Evolutionary conservation across 2,797 vertebrate species (phyloP).

Genomic region (Megalops cyprinoides): DNA sequence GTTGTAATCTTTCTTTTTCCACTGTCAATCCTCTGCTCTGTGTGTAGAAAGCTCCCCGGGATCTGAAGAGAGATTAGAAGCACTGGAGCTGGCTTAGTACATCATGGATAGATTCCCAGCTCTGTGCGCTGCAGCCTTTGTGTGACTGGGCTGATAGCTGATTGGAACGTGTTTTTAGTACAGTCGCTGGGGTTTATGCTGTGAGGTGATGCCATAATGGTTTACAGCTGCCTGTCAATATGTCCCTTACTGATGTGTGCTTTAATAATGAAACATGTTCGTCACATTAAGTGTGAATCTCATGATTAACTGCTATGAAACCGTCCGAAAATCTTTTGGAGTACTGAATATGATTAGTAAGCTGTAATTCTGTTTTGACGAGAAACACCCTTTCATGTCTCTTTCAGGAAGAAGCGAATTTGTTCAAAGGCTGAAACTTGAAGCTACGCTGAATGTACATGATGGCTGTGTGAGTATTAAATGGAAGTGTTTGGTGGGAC

Average conservation of each 20-base stretch:
- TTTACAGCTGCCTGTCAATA: neutral
- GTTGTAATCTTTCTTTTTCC: neutral
- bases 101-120: too few relatives aligned
- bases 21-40: neutral
- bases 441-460: constrained; percentile 92
- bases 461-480: constrained; percentile 94
- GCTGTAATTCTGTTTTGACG: neutral
- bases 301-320: constrained; percentile 3
- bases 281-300: too few relatives aligned
- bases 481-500: neutral
- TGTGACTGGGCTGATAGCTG: too few relatives aligned
- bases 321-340: neutral
- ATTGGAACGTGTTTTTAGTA: too few relatives aligned
- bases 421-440: constrained; percentile 97
- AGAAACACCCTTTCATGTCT: constrained; percentile 43
- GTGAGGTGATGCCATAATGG: neutral
- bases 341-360: neutral
- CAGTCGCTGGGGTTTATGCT: too few relatives aligned
- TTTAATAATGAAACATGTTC: too few relatives aligned
- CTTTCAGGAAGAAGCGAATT: constrained; percentile 94
- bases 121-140: too few relatives aligned
- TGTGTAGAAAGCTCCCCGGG: neutral
- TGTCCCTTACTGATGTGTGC: neutral
- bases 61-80: neutral
- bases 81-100: neutral